Evolutionary conservation across 1,140 invertebrate genomes (phyloP), one percentile per base, ranked within the genome.

Genomic region (Calosoma granatense): DNA sequence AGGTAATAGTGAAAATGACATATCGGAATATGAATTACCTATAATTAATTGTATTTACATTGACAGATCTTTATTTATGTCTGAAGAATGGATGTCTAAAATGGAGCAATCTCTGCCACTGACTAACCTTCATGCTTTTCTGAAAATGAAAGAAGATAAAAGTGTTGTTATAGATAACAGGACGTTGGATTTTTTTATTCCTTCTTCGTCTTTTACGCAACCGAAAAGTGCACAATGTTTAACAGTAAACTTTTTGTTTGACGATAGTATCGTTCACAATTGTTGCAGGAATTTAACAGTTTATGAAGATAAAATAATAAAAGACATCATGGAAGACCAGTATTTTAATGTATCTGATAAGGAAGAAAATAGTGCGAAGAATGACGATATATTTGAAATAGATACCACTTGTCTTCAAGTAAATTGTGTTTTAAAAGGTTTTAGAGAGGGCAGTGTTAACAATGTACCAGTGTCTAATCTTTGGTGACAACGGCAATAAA

Each of bases 1-100:
- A 55, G 58, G 58, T 62, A 56, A 56, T 41, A 2, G 2, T 6
- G 23, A 30, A 4, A 6, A 6, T 30, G 9, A 47, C 17, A 6
- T 47, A 47, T 17, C 9, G 4, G 17, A 12, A 6, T 47, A 47
- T 17, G 17, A 12, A 47, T n/a, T n/a, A n/a, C n/a, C n/a, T 47
- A 11, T 47, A 47, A 12, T 12, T 11, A 47, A 12, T 12, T 47
- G 17, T 47, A 47, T 47, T 47, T 47, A 12, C 17, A 17, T 47
- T 47, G 9, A 47, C 41, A 47, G 41, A 47, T 47, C 41, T 12
- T 12, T 47, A 47, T 47, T 47, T 47, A 12, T 47, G 17, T 47
- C 41, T 47, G 6, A 47, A 47, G 41, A 47, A 47, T 47, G 41
- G 41, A 47, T 47, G 41, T 11, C 9, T 47, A 47, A 47, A 47